Evolutionary conservation across 2,797 vertebrate genomes (phyloP).

Genomic region (Knipowitschia caucasica): DNA sequence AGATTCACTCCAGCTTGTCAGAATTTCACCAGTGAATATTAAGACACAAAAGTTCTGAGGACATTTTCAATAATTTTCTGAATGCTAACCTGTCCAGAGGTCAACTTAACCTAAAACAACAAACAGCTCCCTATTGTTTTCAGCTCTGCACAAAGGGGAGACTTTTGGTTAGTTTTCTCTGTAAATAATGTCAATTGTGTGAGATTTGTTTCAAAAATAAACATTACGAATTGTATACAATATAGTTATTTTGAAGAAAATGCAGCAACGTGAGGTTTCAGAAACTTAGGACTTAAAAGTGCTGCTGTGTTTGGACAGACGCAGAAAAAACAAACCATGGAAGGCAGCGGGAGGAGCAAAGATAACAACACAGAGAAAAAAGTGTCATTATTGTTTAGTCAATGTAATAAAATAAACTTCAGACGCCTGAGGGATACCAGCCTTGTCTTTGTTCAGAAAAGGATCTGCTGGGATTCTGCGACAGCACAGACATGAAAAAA

Average conservation of each 20-base stretch:
- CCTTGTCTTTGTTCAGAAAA: not conserved
- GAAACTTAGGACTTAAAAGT: not conserved
- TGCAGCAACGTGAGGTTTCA: not conserved
- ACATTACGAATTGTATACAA: not conserved
- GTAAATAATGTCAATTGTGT: not conserved
- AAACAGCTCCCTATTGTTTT: not conserved
- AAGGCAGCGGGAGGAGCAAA: not conserved
- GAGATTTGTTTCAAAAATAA: not conserved
- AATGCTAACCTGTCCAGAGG: not conserved
- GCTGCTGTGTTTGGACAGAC: not conserved
- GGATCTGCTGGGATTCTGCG: not conserved
- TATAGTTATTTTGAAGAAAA: not conserved
- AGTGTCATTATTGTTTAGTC: not conserved
- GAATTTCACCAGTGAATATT: not conserved
- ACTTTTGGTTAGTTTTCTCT: not conserved
- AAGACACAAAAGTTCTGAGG: not conserved
- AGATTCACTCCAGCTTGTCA: conserved; percentile 21
- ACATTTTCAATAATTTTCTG: too few species aligned
- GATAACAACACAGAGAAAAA: not conserved
- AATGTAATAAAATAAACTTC: not conserved
- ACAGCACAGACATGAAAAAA: not conserved
- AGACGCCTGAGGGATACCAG: not conserved
- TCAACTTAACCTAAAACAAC: not conserved
- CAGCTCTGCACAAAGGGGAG: not conserved
- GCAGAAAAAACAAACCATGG: not conserved